phyloP scores from a whole-genome alignment of 2,797 vertebrate genomes.

The Ambastaia sidthimunki region DNA sequence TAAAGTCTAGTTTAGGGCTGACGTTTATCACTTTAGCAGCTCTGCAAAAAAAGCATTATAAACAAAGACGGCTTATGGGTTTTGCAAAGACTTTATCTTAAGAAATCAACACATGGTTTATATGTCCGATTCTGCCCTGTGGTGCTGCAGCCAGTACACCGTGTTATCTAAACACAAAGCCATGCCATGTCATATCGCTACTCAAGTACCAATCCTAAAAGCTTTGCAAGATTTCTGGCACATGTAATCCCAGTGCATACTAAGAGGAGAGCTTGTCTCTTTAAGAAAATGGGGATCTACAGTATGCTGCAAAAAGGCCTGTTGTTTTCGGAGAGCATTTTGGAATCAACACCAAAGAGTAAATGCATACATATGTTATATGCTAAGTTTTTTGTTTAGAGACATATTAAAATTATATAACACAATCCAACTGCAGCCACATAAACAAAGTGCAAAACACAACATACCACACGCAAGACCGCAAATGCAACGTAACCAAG shows the following conservation, averaged over 20 bases:
- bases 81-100: conserved; percentile 10
- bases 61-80: conserved; percentile 24
- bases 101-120: conserved; percentile 8
- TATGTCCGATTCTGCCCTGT: neutral
- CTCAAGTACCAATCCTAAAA: neutral
- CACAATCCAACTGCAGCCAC: neutral
- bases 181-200: neutral
- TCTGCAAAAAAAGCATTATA: conserved; percentile 14
- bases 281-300: neutral
- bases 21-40: neutral
- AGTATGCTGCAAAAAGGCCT: neutral
- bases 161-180: neutral
- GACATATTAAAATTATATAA: neutral
- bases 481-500: neutral
- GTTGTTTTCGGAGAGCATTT: neutral
- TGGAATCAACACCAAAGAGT: neutral
- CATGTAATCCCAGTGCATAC: neutral
- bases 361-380: neutral
- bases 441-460: neutral
- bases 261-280: neutral
- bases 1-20: conserved; percentile 6
- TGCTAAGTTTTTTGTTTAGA: neutral
- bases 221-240: conserved; percentile 14
- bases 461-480: neutral
- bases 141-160: neutral